Base-by-base conservation (phyloP, 2,797 vertebrate species). In the Ficedula albicollis region DNA sequence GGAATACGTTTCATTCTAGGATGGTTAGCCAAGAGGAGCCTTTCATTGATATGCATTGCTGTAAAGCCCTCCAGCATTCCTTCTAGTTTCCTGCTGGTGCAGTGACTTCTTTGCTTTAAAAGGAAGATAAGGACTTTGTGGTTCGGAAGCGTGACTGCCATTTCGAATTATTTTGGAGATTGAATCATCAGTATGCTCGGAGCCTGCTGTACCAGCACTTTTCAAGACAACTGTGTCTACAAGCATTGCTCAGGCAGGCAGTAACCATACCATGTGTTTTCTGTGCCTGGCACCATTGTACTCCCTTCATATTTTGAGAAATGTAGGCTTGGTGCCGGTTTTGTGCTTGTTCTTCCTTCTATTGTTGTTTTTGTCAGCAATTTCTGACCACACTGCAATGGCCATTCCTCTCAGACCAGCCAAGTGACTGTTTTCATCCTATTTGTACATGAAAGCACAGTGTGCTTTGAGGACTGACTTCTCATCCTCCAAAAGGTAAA, bases 71-170 rank as follows among this genome's bases (percentile, higher is more conserved):
- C 84, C 44, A 94, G 88, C 70, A 60, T 92, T 89, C 80, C 69
- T 60, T 86, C 66, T 91, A 6, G 78, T 87, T 93, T 77, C 73
- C 77, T 84, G 63, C 41, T 1, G 4, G 64, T 93, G 80, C 90
- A 90, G 69, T 84, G 93, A n/a, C 69, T 96, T 78, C 76, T 89
- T 95, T 87, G 44, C 84, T 93, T 90, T 93, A 90, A 95, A 96
- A 95, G 70, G 84, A 70, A 94, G 87, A 94, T 93, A 72, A 95
- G 92, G 93, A 96, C 79, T 93, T 70, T 64, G 66, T 95, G 86
- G 9, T 96, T 97, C 69, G 68, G 80, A 76, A 93, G 93, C 48
- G 2, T 95, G 92, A 89, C 95, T 95, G 80, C 89, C 90, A 84
- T 97, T 97, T 89, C 46, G 0, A 78, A 94, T 94, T 90, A 89